Conservation (phyloP, 2,113 vertebrate genomes). For the Eleginops maclovinus region DNA sequence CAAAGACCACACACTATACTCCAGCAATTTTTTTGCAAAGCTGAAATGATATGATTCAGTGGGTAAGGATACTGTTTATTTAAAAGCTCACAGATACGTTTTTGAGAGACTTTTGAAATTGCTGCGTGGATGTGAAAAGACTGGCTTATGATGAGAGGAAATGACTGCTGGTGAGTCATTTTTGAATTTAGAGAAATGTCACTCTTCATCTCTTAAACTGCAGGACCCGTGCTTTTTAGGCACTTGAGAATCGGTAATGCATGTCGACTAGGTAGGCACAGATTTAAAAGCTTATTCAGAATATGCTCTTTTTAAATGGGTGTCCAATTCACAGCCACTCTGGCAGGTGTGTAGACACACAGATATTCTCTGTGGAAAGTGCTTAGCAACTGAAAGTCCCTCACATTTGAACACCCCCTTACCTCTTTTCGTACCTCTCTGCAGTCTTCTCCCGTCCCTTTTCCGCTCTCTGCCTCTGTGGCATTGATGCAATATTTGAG, state of each 20-base stretch:
- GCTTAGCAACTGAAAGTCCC: constrained; percentile 49
- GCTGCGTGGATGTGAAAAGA: constrained; percentile 18
- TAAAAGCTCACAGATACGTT: constrained; percentile 24
- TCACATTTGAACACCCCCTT: constrained; percentile 36
- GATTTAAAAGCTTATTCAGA: constrained; percentile 71
- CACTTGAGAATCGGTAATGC: constrained; percentile 65
- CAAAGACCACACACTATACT: neutral
- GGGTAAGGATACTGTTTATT: constrained; percentile 30
- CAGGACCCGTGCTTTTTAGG: constrained; percentile 57
- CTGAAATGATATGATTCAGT: constrained; percentile 2
- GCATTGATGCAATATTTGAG: constrained; percentile 57
- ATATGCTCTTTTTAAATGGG: constrained; percentile 55
- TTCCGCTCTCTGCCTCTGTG: constrained; percentile 37
- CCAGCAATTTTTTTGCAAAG: neutral
- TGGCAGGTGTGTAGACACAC: constrained; percentile 4
- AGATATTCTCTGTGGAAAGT: constrained; percentile 29
- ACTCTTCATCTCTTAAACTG: constrained; percentile 50
- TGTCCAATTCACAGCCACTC: constrained; percentile 52
- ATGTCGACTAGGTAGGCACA: constrained; percentile 36
- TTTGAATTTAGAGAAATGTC: constrained; percentile 58
- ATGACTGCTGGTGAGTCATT: constrained; percentile 45
- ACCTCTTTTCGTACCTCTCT: constrained; percentile 42
- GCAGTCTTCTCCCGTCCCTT: constrained; percentile 6
- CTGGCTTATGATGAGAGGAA: constrained; percentile 13
- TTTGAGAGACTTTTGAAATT: constrained; percentile 37